Conservation (phyloP, 2,797 vertebrate genomes). For the Labroides dimidiatus region DNA sequence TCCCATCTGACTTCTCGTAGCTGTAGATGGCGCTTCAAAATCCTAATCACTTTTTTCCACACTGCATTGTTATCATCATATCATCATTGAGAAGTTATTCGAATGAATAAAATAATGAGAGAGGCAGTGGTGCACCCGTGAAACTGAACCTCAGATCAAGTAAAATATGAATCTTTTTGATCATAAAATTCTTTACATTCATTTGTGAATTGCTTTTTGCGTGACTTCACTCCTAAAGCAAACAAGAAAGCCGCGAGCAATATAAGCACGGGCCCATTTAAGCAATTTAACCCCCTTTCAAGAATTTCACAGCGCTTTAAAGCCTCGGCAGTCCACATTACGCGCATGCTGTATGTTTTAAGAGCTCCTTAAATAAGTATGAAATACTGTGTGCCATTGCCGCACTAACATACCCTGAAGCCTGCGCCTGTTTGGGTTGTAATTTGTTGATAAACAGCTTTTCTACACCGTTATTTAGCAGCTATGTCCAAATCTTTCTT, state of each 20-base stretch:
- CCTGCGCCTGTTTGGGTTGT: conserved; percentile 64
- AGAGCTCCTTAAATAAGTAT: conserved; percentile 66
- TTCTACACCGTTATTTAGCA: conserved; percentile 63
- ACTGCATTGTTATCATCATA: background rate
- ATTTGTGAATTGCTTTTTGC: conserved; percentile 50
- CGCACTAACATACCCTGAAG: conserved; percentile 67
- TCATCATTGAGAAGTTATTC: conserved; percentile 38
- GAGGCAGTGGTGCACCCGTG: conserved; percentile 2
- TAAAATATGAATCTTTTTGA: conserved; percentile 50
- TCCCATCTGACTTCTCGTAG: conserved; percentile 85
- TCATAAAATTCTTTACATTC: conserved; percentile 43
- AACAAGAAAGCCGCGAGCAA: conserved; percentile 72
- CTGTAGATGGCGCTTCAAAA: conserved; percentile 85
- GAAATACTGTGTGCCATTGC: conserved; percentile 70
- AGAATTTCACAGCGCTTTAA: conserved; percentile 76
- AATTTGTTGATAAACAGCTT: conserved; percentile 83
- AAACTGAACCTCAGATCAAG: conserved; percentile 45
- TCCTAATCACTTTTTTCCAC: conserved; percentile 30
- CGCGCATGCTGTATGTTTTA: conserved; percentile 61
- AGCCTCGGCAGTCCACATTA: conserved; percentile 59
- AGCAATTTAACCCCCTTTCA: conserved; percentile 60
- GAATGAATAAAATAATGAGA: background rate
- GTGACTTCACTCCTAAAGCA: conserved; percentile 61
- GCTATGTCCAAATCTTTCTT: conserved; percentile 62
- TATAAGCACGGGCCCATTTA: conserved; percentile 57